These are phyloP conservation scores for Orthonevra nobilis DNA, from an alignment of 2,888 invertebrate genomes.

Conservation along the genomic window DNA sequence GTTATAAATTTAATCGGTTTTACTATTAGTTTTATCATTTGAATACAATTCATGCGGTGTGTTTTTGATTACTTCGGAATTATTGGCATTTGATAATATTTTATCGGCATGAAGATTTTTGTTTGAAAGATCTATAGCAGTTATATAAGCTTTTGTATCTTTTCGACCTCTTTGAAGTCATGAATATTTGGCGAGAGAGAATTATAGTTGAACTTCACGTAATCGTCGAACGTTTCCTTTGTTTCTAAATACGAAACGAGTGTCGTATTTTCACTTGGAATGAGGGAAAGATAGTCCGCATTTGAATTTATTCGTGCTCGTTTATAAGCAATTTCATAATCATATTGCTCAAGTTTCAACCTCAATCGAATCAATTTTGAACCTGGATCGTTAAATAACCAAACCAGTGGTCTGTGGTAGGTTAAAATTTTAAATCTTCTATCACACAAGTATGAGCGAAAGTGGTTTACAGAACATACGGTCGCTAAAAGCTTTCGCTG, in stretches of 20 bases:
- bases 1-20: conserved; percentile 14
- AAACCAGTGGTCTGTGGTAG: not conserved
- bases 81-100: conserved; percentile 1
- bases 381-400: conserved; percentile 8
- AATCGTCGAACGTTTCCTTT: conserved; percentile 24
- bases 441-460: conserved; percentile 73
- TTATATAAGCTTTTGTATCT: conserved; percentile 9
- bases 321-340: conserved; percentile 51
- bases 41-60: conserved; percentile 33
- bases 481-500: conserved; percentile 71
- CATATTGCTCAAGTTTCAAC: conserved; percentile 11
- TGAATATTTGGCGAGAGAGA: conserved; percentile 16
- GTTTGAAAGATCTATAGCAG: conserved; percentile 2
- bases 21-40: conserved; percentile 30
- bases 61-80: conserved; percentile 7
- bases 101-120: not conserved
- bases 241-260: not conserved
- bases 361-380: conserved; percentile 69
- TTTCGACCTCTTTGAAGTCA: conserved; percentile 7
- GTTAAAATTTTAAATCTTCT: conserved; percentile 29
- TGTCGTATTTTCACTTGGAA: not conserved
- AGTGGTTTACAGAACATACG: conserved; percentile 61
- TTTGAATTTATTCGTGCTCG: conserved; percentile 54
- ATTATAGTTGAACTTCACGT: conserved; percentile 25
- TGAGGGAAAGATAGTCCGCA: conserved; percentile 63